Evolutionary conservation across 2,797 vertebrate species (phyloP).

Genomic region (Gobionotothen gibberifrons): DNA sequence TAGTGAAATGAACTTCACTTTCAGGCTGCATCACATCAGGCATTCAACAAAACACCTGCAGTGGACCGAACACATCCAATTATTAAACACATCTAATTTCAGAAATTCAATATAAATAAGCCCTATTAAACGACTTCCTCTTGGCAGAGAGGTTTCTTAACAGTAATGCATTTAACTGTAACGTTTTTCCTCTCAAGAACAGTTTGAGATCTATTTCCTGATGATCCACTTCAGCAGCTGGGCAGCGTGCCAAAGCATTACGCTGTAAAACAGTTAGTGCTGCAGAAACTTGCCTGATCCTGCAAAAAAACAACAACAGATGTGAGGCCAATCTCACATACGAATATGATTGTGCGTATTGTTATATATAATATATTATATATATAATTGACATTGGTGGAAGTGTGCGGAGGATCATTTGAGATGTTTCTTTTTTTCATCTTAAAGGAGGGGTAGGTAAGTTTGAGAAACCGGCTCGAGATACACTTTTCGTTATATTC

Average conservation of each 20-base stretch:
- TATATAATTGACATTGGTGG: not conserved
- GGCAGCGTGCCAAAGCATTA: slow-evolving; percentile 20
- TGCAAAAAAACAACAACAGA: slow-evolving; percentile 18
- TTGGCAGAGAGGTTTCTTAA: not conserved
- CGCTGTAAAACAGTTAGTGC: slow-evolving; percentile 7
- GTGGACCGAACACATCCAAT: not conserved
- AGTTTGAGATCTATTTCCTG: slow-evolving; percentile 19
- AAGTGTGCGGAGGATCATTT: not conserved
- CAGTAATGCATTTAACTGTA: not conserved
- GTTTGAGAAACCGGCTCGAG: too few species aligned
- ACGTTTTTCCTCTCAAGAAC: not conserved
- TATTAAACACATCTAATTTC: not conserved
- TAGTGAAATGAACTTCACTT: not conserved
- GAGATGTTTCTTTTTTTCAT: not conserved
- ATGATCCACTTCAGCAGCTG: not conserved
- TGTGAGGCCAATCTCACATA: not conserved
- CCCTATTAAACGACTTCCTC: slow-evolving; percentile 1
- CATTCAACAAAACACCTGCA: not conserved
- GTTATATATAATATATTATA: not conserved
- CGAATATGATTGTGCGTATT: not conserved
- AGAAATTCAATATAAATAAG: not conserved
- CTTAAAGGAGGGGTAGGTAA: too few species aligned
- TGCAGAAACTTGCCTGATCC: slow-evolving; percentile 30
- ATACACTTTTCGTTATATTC: too few species aligned
- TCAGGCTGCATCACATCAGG: not conserved